Conservation (phyloP, 1,140 invertebrate species). For the Dendroctonus valens region DNA sequence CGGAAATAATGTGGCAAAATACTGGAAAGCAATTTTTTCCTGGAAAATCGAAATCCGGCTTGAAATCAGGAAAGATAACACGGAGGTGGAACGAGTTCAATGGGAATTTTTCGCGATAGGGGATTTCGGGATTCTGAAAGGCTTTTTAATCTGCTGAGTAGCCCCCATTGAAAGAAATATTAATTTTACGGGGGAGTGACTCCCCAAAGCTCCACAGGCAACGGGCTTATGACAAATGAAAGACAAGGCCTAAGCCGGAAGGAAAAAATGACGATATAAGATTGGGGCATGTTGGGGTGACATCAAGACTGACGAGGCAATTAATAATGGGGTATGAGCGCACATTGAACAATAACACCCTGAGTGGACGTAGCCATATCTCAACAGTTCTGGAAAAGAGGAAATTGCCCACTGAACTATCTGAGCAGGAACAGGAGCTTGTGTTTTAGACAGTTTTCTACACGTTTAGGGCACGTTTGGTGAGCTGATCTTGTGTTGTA, state of each 20-base stretch:
- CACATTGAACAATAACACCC: too few species aligned
- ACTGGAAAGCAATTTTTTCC: not conserved
- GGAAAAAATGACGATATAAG: too few species aligned
- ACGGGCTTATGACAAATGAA: conserved; percentile 9
- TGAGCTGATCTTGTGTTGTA: too few species aligned
- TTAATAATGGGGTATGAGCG: too few species aligned
- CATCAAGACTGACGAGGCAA: too few species aligned
- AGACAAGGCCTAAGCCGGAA: not conserved
- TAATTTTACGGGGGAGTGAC: conserved; percentile 21
- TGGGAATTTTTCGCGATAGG: not conserved
- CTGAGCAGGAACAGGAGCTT: too few species aligned
- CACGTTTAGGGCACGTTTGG: too few species aligned
- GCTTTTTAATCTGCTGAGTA: conserved; percentile 24
- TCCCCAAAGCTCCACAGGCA: conserved; percentile 6
- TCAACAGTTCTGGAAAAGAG: too few species aligned
- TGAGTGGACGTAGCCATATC: too few species aligned
- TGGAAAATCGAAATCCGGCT: not conserved
- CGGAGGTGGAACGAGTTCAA: conserved; percentile 2
- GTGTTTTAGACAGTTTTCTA: too few species aligned
- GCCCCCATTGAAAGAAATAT: conserved; percentile 24
- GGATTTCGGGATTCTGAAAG: conserved; percentile 7
- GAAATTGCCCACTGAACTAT: too few species aligned
- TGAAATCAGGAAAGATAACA: not conserved
- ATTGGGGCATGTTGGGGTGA: too few species aligned
- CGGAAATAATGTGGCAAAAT: not conserved